phyloP scores from a whole-genome alignment of 2,888 invertebrate genomes.

The Troilus luridus region DNA sequence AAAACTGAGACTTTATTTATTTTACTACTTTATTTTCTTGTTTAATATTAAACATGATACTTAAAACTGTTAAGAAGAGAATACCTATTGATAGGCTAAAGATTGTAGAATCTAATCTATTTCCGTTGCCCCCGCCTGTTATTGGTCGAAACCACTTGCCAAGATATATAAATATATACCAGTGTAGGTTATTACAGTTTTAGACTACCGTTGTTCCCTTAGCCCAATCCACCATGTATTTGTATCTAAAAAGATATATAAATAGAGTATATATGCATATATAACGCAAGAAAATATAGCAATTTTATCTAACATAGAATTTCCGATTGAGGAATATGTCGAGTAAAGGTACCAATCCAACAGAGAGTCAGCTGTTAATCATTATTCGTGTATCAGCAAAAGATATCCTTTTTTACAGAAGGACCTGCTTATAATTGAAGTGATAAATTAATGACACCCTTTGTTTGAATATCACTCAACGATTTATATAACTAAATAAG shows the following conservation, averaged over 20 bases:
- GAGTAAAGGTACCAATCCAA: too few species aligned
- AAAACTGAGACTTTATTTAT: too few species aligned
- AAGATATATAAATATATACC: slow-evolving; percentile 35
- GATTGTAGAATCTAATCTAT: slow-evolving; percentile 18
- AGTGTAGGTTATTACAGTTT: slow-evolving; percentile 44
- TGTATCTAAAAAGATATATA: not conserved
- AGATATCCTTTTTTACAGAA: not conserved
- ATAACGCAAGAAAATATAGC: too few species aligned
- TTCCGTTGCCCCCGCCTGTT: slow-evolving; percentile 1
- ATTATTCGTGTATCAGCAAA: too few species aligned
- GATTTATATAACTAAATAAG: not conserved
- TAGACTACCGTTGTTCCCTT: slow-evolving; percentile 21
- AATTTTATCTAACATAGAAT: too few species aligned
- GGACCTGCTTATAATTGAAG: not conserved
- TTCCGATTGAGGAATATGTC: too few species aligned
- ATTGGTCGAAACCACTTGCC: slow-evolving; percentile 43
- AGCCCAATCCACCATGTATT: slow-evolving; percentile 16
- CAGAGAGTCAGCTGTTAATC: too few species aligned
- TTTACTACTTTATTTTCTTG: not conserved
- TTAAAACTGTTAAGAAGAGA: not conserved
- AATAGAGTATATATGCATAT: not conserved
- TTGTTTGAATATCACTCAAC: not conserved
- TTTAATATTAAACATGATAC: not conserved
- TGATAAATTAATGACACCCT: not conserved
- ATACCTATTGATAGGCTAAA: slow-evolving; percentile 23